Conservation (phyloP, 1,140 invertebrate genomes). For the Agrypnia vestita region DNA sequence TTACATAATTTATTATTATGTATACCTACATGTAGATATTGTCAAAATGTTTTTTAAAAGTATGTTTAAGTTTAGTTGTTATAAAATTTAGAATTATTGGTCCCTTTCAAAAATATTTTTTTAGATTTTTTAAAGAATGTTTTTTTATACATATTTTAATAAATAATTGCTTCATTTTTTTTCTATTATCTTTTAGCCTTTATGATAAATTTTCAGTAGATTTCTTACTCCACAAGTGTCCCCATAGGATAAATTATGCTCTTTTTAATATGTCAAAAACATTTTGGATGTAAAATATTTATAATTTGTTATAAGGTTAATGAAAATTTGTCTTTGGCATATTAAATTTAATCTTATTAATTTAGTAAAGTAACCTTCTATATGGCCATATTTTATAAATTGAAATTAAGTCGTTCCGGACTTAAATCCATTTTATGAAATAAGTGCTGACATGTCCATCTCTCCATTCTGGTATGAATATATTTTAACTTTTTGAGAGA, state of each 20-base stretch:
- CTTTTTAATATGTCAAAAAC: slow-evolving; percentile 20
- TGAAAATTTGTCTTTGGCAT: not conserved
- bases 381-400: not conserved
- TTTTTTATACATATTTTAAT: not conserved
- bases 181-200: not conserved
- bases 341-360: not conserved
- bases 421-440: too few species aligned
- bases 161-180: slow-evolving; percentile 7
- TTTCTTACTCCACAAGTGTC: slow-evolving; percentile 26
- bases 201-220: too few species aligned
- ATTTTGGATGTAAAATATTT: not conserved
- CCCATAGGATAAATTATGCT: slow-evolving; percentile 13
- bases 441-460: too few species aligned
- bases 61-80: too few species aligned
- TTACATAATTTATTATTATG: too few species aligned
- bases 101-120: not conserved
- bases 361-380: not conserved
- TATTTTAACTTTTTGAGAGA: too few species aligned
- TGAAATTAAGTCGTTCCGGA: too few species aligned
- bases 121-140: slow-evolving; percentile 1
- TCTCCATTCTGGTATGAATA: too few species aligned
- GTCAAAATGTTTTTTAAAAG: slow-evolving; percentile 9
- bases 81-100: too few species aligned
- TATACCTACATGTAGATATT: not conserved
- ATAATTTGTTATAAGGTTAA: too few species aligned